A percentile compares a stretch with the other conserved stretches of the same genome.
Conservation (phyloP, 1,140 invertebrate genomes). For the Nebria ingens region DNA sequence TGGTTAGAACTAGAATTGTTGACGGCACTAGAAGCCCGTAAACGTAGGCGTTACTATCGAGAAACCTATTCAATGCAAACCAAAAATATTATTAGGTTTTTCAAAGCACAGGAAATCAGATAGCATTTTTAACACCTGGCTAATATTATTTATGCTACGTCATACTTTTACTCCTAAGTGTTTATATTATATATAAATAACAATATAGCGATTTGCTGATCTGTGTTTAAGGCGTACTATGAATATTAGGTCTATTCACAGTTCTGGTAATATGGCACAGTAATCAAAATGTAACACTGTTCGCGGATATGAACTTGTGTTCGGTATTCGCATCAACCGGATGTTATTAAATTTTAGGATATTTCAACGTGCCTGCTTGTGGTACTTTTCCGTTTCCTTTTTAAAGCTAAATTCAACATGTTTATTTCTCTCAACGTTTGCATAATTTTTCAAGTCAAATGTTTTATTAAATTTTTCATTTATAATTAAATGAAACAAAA, state of each 20-base stretch:
- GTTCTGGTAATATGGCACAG: too few species aligned
- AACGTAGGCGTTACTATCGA: constrained; percentile 30
- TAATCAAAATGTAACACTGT: too few species aligned
- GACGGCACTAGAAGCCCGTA: constrained; percentile 29
- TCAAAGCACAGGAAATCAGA: not conserved
- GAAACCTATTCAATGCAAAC: constrained; percentile 22
- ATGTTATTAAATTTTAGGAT: too few species aligned
- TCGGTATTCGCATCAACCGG: too few species aligned
- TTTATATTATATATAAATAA: not conserved
- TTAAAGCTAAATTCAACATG: too few species aligned
- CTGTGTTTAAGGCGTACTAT: not conserved
- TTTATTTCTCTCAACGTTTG: too few species aligned
- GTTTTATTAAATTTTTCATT: too few species aligned
- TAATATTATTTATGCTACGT: not conserved
- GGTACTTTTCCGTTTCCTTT: too few species aligned
- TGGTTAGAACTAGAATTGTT: constrained; percentile 21
- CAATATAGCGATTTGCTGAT: not conserved
- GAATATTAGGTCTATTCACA: not conserved
- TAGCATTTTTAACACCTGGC: not conserved
- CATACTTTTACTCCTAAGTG: not conserved
- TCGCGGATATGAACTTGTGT: too few species aligned
- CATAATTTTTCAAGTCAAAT: too few species aligned
- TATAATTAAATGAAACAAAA: too few species aligned
- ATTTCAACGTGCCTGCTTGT: too few species aligned
- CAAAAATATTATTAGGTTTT: not conserved